These are phyloP conservation scores for Trichogramma dendrolimi DNA, from an alignment of 2,888 invertebrate species.

Conservation along the genomic window DNA sequence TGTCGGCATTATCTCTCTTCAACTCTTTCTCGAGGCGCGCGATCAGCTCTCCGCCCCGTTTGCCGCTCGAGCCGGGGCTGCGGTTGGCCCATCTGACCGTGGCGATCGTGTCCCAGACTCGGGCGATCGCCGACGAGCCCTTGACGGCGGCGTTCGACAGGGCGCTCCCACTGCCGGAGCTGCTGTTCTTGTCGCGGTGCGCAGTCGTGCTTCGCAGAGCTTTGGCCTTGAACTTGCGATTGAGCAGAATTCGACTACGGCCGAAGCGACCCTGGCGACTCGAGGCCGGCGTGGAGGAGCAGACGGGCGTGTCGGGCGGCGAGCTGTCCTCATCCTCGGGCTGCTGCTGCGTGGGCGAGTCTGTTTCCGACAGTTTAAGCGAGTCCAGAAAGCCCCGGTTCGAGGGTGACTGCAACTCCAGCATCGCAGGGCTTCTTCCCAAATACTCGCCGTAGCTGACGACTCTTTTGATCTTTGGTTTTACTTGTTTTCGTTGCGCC, in stretches of 20 bases:
- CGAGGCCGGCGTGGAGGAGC: background rate
- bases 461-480: no score
- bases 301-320: no score
- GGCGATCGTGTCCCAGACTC: conserved; percentile 43
- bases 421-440: no score
- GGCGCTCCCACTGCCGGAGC: background rate
- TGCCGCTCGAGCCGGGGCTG: conserved; percentile 6
- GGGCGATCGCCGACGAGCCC: conserved; percentile 37
- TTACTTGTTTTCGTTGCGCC: no score
- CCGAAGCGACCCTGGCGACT: conserved; percentile 11
- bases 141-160: conserved; percentile 1
- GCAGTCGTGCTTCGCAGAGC: background rate
- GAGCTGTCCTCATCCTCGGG: background rate
- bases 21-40: conserved; percentile 23
- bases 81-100: conserved; percentile 34
- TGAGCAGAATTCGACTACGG: conserved; percentile 14
- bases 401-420: background rate
- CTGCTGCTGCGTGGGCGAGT: background rate
- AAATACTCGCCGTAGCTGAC: no score
- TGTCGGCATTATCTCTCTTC: background rate
- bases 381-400: no score
- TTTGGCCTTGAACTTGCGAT: conserved; percentile 28
- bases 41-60: conserved; percentile 32
- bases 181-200: background rate
- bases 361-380: no score